Base-by-base conservation (phyloP, 2,797 vertebrate species). In the Danio kyathit region DNA sequence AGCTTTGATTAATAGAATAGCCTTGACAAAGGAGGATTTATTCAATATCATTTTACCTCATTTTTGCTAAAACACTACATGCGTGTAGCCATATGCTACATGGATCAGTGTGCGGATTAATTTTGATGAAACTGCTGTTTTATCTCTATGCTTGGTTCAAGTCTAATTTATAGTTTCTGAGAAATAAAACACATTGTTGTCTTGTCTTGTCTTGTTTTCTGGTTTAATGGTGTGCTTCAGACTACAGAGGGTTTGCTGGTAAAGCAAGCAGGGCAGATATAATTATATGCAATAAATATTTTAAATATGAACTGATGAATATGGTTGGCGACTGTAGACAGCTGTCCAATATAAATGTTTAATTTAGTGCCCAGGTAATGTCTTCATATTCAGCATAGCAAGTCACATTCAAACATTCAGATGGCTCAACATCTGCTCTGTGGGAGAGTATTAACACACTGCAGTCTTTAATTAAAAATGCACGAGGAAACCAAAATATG, bases 301-400 rank as follows among this genome's bases (percentile, higher is more conserved):
- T 86, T 44, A 84, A 56, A 70, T 60, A 49, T 56, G 38, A n/a
- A 43, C 56, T 59, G 63, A 79, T 76, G 48, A 56, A 75, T 75
- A 65, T 73, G 74, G 70, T 74, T 78, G 89, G 87, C 83, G 91
- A 86, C 92, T 90, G 82, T 80, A 88, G 89, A 91, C 94, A 95
- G 93, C 93, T 94, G 93, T 93, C 93, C 56, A 89, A 93, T 91
- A 94, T 96, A 89, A 92, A 95, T 95, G 91, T 94, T 95, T 95
- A 89, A 96, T 95, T 84, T 83, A 70, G 90, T 92, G 88, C 92
- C 92, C 94, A 94, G 92, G 94, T 95, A 94, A 94, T 91, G 91
- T 92, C 86, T 89, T 91, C 87, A 87, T 88, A 90, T 91, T 89
- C 91, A 91, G 91, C 93, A 93, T 91, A 94, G 88, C 94, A 94